These are phyloP conservation scores for Heliconius sara DNA, from an alignment of 2,888 invertebrate species.

Conservation along the genomic window DNA sequence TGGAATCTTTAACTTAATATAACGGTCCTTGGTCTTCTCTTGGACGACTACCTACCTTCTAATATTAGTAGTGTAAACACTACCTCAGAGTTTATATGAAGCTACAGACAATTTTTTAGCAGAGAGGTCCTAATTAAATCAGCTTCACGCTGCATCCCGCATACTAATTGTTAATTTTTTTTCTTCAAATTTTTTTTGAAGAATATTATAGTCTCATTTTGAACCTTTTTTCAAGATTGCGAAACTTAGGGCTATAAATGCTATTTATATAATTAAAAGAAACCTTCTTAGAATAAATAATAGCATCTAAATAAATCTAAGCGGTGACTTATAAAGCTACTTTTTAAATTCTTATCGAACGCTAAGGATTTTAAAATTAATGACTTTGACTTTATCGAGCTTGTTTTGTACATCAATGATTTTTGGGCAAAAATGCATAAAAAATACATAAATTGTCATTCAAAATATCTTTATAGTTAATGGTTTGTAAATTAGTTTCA, in stretches of 20 bases:
- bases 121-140: too few relatives aligned
- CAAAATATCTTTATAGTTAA: constrained; percentile 12
- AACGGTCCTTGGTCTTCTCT: too few relatives aligned
- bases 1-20: too few relatives aligned
- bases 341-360: not conserved
- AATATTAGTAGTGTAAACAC: too few relatives aligned
- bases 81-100: too few relatives aligned
- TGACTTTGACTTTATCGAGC: constrained; percentile 14
- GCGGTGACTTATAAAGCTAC: constrained; percentile 19
- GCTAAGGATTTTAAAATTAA: constrained; percentile 24
- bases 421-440: not conserved
- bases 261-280: constrained; percentile 5
- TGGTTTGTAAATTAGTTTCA: not conserved
- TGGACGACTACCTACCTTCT: too few relatives aligned
- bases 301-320: constrained; percentile 24
- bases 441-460: constrained; percentile 14
- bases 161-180: too few relatives aligned
- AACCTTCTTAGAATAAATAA: constrained; percentile 15
- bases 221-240: not conserved
- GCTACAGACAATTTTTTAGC: too few relatives aligned
- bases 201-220: not conserved
- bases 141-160: too few relatives aligned
- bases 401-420: not conserved
- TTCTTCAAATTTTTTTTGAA: not conserved
- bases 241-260: not conserved